Evolutionary conservation across 2,113 vertebrate genomes (phyloP), one percentile per base, ranked within the genome.

Genomic region (Cochlearius cochlearius): DNA sequence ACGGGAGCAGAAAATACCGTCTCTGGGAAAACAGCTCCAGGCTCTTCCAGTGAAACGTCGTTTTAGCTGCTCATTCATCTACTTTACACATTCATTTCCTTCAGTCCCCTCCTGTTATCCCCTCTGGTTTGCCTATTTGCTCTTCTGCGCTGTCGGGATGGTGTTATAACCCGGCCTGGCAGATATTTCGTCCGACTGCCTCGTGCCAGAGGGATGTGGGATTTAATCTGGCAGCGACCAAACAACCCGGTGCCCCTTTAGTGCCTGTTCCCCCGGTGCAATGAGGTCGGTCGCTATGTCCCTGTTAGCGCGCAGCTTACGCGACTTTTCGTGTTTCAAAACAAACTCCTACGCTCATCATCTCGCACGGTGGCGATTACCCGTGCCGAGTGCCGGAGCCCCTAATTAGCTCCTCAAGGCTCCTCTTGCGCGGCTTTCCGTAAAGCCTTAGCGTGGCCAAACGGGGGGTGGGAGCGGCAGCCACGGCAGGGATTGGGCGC

Each of bases 401-500:
- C 36, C 53, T 55, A 2, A 38, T 60, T 5, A 34, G 32, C 76
- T 67, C 52, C 45, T 90, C 6, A 1, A 10, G 36, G 15, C 32
- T 85, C 19, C 19, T 19, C 62, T 39, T 15, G 52, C 7, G 0
- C 1, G 4, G 72, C 38, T 41, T 52, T 50, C 0, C 7, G 50
- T 7, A 32, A 38, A 25, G 11, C 45, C 17, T 36, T 25, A 3
- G 1, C 5, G 0, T 41, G 83, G 56, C 26, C 50, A 25, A 3
- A 15, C 0, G 3, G 53, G 32, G 53, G 52, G 41, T 30, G 63
- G 69, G 3, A 25, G 69, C 1, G 1, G 50, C 74, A n/a, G 45
- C 2, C 2, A 13, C 3, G 2, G 79, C 15, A 10, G 43, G 38
- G 66, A 14, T 22, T 30, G 14, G 20, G 22, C n/a, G 10, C 0